A percentile compares a stretch with the other conserved stretches of the same genome.
Conservation (phyloP, 2,888 invertebrate genomes). For the Xestoiulus laeticollis region DNA sequence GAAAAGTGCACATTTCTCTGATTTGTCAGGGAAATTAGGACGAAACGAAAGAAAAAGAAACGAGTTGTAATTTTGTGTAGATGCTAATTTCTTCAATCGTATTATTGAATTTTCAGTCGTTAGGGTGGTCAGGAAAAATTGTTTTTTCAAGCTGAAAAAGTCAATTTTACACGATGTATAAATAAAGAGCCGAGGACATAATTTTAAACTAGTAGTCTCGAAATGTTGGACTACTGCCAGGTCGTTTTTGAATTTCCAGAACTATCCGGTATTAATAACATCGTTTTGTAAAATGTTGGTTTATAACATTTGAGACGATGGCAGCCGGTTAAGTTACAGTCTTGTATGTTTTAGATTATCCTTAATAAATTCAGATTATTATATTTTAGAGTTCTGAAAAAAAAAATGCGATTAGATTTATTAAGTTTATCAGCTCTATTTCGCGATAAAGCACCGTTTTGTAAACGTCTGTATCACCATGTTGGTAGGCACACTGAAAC, state of each 20-base stretch:
- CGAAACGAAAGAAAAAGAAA: too few species aligned
- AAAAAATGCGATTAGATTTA: neutral
- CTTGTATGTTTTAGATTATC: neutral
- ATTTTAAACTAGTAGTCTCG: too few species aligned
- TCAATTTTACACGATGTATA: too few species aligned
- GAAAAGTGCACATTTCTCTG: too few species aligned
- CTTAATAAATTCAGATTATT: slow-evolving; percentile 19
- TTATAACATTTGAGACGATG: neutral
- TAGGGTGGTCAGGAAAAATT: too few species aligned
- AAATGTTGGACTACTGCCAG: neutral
- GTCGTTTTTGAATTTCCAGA: neutral
- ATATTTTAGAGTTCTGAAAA: neutral
- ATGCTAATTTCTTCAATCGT: too few species aligned
- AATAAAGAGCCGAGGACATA: too few species aligned
- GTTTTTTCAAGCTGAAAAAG: too few species aligned
- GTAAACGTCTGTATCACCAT: neutral
- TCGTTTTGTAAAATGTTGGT: neutral
- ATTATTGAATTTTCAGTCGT: too few species aligned
- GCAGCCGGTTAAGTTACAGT: neutral
- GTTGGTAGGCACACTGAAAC: neutral
- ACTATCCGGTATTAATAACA: neutral
- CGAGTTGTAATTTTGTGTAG: too few species aligned
- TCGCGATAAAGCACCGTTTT: neutral
- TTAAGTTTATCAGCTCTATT: neutral
- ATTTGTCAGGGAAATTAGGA: too few species aligned